phyloP scores from a whole-genome alignment of 53 echinoderm and acorn worm species.

The Holothuria leucospilota region DNA sequence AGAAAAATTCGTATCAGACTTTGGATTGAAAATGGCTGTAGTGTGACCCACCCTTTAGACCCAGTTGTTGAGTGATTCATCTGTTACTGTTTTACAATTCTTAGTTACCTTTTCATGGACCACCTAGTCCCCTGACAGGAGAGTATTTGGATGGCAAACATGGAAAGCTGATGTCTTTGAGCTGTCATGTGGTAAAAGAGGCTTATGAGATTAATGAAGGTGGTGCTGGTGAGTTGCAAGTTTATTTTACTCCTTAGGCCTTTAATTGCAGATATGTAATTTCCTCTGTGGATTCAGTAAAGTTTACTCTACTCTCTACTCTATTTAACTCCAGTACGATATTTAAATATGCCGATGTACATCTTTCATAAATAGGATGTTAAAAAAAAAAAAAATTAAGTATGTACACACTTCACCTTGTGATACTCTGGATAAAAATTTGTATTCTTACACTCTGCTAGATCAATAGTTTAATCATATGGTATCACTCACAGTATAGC shows the following conservation, averaged over 20 bases:
- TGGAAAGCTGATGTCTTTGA: constrained; percentile 58
- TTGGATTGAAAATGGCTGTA: too few species aligned
- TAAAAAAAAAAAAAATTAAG: too few species aligned
- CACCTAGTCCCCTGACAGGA: constrained; percentile 66
- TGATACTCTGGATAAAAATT: neutral
- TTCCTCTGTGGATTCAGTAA: too few species aligned
- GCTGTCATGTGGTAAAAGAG: constrained; percentile 49
- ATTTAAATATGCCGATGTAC: too few species aligned
- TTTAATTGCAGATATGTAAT: too few species aligned
- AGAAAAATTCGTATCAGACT: too few species aligned
- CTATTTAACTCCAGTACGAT: too few species aligned
- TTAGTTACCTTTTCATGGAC: constrained; percentile 86
- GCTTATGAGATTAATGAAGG: constrained; percentile 62
- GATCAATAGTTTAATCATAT: neutral
- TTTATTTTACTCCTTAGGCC: neutral
- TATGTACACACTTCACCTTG: neutral
- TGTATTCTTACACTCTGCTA: neutral
- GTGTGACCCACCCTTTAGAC: too few species aligned
- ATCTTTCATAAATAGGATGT: too few species aligned
- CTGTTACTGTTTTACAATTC: neutral
- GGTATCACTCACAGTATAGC: too few species aligned
- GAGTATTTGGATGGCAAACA: constrained; percentile 83
- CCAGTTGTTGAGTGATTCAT: neutral
- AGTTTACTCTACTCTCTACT: too few species aligned
- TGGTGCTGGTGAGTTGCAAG: constrained; percentile 38